Evolutionary conservation across 2,113 vertebrate genomes (phyloP), one percentile per base, ranked within the genome.

Genomic region (Pterocles orientalis): DNA sequence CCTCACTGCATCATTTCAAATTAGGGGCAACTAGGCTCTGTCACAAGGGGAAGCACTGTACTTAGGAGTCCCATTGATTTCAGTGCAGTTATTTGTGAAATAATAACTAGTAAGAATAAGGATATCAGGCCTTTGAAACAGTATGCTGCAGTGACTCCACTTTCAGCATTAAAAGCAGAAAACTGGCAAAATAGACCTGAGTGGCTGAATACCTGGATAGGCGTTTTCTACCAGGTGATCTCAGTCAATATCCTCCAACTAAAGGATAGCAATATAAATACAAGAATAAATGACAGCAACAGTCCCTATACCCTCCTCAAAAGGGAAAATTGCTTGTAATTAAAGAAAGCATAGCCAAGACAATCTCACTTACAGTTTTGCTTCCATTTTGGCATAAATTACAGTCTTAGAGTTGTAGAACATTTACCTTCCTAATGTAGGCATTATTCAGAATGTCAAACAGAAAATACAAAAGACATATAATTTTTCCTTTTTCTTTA

Each of bases 171-270:
- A 47, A 31, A 85, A 85, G 13, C 47, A 34, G 10, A 47, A 47
- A 62, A 51, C 4, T 16, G 10, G 43, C 2, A 28, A 29, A 50
- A 58, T 12, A 34, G 12, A 20, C 2, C 2, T 0, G 62, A 65
- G 29, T 39, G 7, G 6, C 4, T 5, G 39, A 65, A 88, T 17
- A 61, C 36, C 50, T 61, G 33, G 17, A 19, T 23, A 29, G 28
- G 18, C 28, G 31, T 93, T 77, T 93, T 88, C 65, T 83, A 18
- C 41, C 45, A 68, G 70, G 76, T 54, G 86, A 89, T 66, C 33
- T 47, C 39, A 82, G 43, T 19, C 14, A 86, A 79, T 31, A 33
- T 24, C 31, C 57, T 75, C 39, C 6, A 48, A 6, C 6, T 66
- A 47, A 64, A 25, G 23, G 15, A 16, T 41, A 80, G 5, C 53